Evolutionary conservation across 2,797 vertebrate genomes (phyloP), one percentile per base, ranked within the genome.

Genomic region (Coluber constrictor): DNA sequence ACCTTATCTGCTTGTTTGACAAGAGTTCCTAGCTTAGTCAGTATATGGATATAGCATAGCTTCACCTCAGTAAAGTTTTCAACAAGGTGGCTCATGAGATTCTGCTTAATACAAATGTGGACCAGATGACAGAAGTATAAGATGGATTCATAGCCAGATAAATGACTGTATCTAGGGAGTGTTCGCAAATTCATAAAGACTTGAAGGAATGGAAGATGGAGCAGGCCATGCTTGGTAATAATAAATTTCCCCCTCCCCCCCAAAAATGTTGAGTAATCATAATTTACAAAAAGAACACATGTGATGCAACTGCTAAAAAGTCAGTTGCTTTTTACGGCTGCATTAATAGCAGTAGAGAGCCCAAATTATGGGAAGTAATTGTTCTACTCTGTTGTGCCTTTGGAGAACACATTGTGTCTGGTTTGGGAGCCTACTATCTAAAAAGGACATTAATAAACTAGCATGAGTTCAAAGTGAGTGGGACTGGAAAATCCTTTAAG

Each of bases 41-140:
- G 18, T 2, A 23, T 23, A 79, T 43, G 18, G 74, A 43, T 79
- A 79, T 79, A 79, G 32, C 74, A 79, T 79, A 43, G 18, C 18
- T 79, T 79, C 70, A 79, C 18, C 74, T 79, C 37, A 9, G 8
- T 43, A 43, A 74, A 23, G 74, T 37, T 79, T 79, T 79, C 74
- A 43, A 11, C 32, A 43, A 79, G 74, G 32, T 79, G 32, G 20
- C 70, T 79, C 32, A 79, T 23, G 32, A 79, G 74, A 43, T 79
- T 79, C 74, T 79, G 37, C 74, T 79, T 43, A 79, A 79, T 43
- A 23, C 37, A 87, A 66, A 23, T 91, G 51, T 91, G 93, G 86
- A 95, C 70, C 0, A 0, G 79, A 7, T 63, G 93, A 95, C 70
- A 47, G 51, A 13, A 56, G 86, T 92, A 92, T 74, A 93, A 70